Percentiles rank a stretch among this genome's conserved stretches.
Evolutionary conservation across 2,888 invertebrate species (phyloP).

Genomic region (Carcina quercana): DNA sequence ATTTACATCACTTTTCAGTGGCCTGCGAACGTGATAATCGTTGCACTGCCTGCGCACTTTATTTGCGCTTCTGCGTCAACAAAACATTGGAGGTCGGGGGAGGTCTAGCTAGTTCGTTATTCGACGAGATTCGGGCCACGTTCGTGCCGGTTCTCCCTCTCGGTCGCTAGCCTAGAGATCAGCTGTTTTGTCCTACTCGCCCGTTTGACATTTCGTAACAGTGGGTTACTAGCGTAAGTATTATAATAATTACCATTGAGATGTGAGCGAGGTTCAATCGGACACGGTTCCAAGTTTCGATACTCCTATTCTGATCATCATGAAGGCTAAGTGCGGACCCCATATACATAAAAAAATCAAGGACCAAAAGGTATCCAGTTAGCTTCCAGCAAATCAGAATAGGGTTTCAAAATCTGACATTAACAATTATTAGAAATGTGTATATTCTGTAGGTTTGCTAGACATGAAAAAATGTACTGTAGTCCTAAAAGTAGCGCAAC

Average conservation of each 20-base stretch:
- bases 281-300: no score
- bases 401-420: no score
- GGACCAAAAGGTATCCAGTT: no score
- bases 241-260: slow-evolving; percentile 6
- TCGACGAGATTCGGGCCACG: slow-evolving; percentile 5
- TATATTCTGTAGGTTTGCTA: no score
- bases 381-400: no score
- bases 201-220: slow-evolving; percentile 37
- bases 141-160: slow-evolving; percentile 37
- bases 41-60: slow-evolving; percentile 70
- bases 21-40: slow-evolving; percentile 65
- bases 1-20: slow-evolving; percentile 64
- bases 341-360: no score
- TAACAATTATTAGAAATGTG: no score
- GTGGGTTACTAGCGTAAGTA: slow-evolving; percentile 37
- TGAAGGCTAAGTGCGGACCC: no score
- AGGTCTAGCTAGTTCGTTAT: slow-evolving; percentile 9
- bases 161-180: slow-evolving; percentile 35
- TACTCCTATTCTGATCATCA: no score
- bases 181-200: slow-evolving; percentile 34
- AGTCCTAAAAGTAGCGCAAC: no score
- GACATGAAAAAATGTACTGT: no score
- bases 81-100: slow-evolving; percentile 42
- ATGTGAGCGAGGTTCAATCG: no score
- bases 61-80: slow-evolving; percentile 68